Base-by-base conservation (phyloP, 1,140 invertebrate genomes). In the Palaemon carinicauda region DNA sequence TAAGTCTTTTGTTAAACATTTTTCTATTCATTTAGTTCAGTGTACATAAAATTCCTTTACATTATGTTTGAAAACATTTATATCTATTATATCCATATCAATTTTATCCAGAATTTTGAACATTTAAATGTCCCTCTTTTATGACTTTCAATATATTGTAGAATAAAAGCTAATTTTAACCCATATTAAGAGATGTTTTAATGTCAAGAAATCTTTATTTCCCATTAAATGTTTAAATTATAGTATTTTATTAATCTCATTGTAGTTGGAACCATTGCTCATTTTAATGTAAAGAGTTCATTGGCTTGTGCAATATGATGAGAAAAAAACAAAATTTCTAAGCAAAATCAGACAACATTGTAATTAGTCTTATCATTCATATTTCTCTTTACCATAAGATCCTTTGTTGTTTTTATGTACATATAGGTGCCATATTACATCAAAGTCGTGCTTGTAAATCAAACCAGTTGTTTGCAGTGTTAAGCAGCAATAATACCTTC, bases 361-460 rank as follows among this genome's bases (percentile, higher is more conserved):
- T 51, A 51, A 21, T 51, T 31, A 24, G 17, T 50, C 82, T 51
- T 31, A 73, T 74, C 52, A 24, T 79, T 69, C 60, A 60, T 41
- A 73, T 50, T 84, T 73, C 77, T 69, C 83, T 41, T 41, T 41
- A 41, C 7, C 41, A 41, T 41, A 41, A 41, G 41, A 41, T 41
- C 41, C 41, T 41, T 41, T 80, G 65, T 86, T 75, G 79, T 50
- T 86, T 60, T 80, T 71, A 86, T 86, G 83, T 86, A 86, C 69
- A 86, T 86, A 86, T 75, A 86, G 83, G 83, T 86, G 83, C 83
- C 83, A 86, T 86, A 86, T 86, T 86, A 86, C 77, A 86, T 86
- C 83, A 86, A 73, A 85, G 83, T 85, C 79, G 83, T 77, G 73
- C 83, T 78, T 51, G 52, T 82, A 82, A 41, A 82, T 74, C 51